These are phyloP conservation scores for Condylura cristata DNA, from an alignment of 2,113 vertebrate species.

Conservation along the genomic window DNA sequence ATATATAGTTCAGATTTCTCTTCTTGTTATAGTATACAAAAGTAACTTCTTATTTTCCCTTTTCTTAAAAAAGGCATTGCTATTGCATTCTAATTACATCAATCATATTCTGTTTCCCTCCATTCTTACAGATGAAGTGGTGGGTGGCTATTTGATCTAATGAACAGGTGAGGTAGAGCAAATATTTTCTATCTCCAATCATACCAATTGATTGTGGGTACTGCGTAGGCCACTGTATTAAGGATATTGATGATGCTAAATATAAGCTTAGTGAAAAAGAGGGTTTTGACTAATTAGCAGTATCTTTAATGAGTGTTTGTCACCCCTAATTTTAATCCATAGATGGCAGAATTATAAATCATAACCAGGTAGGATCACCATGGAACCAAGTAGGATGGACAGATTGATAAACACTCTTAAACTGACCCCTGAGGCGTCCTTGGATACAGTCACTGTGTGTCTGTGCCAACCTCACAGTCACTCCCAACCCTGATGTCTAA, in stretches of 20 bases:
- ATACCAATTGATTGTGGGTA: background rate
- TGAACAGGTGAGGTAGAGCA: background rate
- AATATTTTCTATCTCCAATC: background rate
- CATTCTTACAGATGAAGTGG: background rate
- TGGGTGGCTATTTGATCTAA: background rate
- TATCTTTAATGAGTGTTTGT: background rate
- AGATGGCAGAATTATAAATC: background rate
- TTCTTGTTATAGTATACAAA: background rate
- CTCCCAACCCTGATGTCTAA: background rate
- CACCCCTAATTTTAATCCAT: background rate
- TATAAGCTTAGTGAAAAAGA: constrained; percentile 3
- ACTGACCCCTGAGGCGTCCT: background rate
- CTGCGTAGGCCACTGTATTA: background rate
- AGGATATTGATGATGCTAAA: constrained; percentile 2
- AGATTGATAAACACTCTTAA: background rate
- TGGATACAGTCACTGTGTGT: background rate
- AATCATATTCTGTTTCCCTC: background rate
- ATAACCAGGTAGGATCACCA: background rate
- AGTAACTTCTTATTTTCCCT: background rate
- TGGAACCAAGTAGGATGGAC: background rate
- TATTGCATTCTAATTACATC: constrained; percentile 42
- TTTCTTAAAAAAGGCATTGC: background rate
- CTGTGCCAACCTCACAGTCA: background rate
- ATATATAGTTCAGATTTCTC: background rate
- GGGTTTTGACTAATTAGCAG: background rate